Conservation (phyloP, 1,140 invertebrate species). For the Trichonephila clavata region DNA sequence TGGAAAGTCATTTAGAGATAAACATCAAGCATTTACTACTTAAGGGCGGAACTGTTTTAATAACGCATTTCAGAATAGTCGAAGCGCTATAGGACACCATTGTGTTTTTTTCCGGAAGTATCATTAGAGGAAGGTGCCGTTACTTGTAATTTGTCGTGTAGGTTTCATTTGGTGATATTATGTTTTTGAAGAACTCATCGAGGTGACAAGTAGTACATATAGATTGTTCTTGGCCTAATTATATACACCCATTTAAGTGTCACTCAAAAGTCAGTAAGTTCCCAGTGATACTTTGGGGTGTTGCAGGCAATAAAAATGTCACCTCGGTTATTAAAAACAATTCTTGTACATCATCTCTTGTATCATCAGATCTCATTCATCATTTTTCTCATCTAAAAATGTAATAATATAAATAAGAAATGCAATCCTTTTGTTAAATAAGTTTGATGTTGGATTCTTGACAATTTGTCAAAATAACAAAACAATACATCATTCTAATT, state of each 20-base stretch:
- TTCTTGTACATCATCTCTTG: background rate
- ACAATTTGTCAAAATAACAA: too few species aligned
- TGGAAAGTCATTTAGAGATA: conserved; percentile 59
- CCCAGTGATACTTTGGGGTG: conserved; percentile 1
- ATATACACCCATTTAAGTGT: conserved; percentile 4
- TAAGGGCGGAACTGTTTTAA: conserved; percentile 58
- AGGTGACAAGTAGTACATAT: conserved; percentile 27
- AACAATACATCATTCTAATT: too few species aligned
- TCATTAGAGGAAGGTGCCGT: conserved; percentile 32
- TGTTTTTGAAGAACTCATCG: conserved; percentile 32
- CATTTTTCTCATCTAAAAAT: background rate
- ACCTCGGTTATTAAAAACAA: background rate
- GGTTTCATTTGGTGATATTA: conserved; percentile 44
- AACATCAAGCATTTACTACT: conserved; percentile 39
- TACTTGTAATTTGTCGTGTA: conserved; percentile 57
- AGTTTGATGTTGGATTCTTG: background rate
- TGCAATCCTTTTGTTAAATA: background rate
- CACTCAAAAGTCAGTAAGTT: conserved; percentile 30
- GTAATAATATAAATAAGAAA: background rate
- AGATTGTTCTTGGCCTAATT: conserved; percentile 39
- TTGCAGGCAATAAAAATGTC: background rate
- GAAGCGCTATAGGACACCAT: background rate
- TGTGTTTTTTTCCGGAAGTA: conserved; percentile 58
- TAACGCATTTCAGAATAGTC: conserved; percentile 14
- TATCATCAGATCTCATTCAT: background rate